These are phyloP conservation scores for Trichonephila clavata DNA, from an alignment of 1,140 invertebrate genomes.

Conservation along the genomic window DNA sequence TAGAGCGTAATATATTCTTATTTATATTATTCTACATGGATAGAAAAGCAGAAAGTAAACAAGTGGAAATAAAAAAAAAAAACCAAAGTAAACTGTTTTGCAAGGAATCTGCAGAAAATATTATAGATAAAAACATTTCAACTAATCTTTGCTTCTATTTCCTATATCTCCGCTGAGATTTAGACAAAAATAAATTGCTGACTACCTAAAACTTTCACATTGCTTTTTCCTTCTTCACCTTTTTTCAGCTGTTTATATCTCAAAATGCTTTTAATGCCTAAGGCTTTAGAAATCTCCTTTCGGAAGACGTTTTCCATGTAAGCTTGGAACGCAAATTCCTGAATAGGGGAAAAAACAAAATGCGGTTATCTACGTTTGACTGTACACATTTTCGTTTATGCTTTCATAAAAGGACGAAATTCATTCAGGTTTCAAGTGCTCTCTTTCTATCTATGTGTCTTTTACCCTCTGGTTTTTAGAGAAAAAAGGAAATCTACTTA, in stretches of 20 bases:
- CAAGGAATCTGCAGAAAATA: neutral
- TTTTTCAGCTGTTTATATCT: slow-evolving; percentile 48
- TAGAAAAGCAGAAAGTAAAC: neutral
- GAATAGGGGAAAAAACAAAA: neutral
- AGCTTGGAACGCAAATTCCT: slow-evolving; percentile 15
- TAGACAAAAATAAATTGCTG: slow-evolving; percentile 59
- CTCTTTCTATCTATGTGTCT: neutral
- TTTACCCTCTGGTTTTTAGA: neutral
- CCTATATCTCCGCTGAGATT: slow-evolving; percentile 8
- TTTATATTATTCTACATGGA: neutral
- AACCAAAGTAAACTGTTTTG: neutral
- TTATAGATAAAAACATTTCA: neutral
- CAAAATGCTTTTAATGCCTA: slow-evolving; percentile 53
- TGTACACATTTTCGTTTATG: slow-evolving; percentile 17
- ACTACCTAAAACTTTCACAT: slow-evolving; percentile 42
- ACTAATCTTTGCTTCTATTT: slow-evolving; percentile 22
- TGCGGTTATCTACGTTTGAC: neutral
- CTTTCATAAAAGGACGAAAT: slow-evolving; percentile 20
- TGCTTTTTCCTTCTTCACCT: slow-evolving; percentile 34
- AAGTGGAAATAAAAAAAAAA: slow-evolving; percentile 10
- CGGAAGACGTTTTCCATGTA: slow-evolving; percentile 38
- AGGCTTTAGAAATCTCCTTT: slow-evolving; percentile 28
- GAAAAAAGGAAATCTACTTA: neutral
- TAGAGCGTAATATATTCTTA: neutral
- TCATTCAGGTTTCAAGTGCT: slow-evolving; percentile 4